These are phyloP conservation scores for Rhynchonema sp. DNA, from an alignment of 2,888 invertebrate species.

Conservation along the genomic window DNA sequence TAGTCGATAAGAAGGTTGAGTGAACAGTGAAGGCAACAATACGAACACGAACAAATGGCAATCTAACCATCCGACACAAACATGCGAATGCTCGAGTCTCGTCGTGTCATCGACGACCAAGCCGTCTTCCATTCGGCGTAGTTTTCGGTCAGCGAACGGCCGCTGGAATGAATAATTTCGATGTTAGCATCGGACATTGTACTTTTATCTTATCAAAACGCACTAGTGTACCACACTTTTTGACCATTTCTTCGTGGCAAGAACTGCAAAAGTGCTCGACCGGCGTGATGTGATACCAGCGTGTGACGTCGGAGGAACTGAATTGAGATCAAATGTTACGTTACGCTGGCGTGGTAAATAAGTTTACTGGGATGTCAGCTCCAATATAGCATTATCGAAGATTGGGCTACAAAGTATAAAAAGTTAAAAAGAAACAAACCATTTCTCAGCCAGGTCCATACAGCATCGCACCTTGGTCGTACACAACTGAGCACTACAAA, in stretches of 20 bases:
- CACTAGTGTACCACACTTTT: constrained; percentile 16
- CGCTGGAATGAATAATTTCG: neutral
- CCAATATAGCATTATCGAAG: neutral
- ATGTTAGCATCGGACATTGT: too few relatives aligned
- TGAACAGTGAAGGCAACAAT: too few relatives aligned
- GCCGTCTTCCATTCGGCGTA: constrained; percentile 1
- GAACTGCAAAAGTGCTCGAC: constrained; percentile 34
- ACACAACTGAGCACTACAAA: neutral
- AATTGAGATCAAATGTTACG: neutral
- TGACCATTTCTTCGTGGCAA: constrained; percentile 32
- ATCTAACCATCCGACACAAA: constrained; percentile 7
- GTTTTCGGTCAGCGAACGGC: neutral
- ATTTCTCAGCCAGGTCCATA: neutral
- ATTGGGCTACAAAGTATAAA: neutral
- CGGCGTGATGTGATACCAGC: constrained; percentile 31
- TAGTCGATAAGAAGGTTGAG: too few relatives aligned
- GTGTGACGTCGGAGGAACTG: neutral
- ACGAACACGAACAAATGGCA: neutral
- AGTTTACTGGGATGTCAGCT: neutral
- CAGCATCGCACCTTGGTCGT: neutral
- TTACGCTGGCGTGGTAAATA: neutral
- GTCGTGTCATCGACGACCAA: constrained; percentile 1
- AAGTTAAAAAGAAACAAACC: neutral
- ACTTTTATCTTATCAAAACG: too few relatives aligned
- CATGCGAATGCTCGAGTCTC: constrained; percentile 4